Evolutionary conservation across 2,113 vertebrate species (phyloP).

Genomic region (Megaceryle torquata): DNA sequence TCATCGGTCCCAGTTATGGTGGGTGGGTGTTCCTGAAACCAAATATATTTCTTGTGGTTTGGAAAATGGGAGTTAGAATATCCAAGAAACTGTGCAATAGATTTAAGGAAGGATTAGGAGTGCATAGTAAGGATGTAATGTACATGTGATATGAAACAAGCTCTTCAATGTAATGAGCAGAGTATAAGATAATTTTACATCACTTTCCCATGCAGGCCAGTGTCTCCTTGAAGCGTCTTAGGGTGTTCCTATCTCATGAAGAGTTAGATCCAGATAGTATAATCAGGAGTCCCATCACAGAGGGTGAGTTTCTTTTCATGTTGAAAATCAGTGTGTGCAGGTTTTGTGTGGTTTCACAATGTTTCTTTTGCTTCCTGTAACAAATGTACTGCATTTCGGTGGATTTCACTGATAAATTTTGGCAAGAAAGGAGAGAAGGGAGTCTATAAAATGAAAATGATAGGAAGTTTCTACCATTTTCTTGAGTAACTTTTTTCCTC

Average conservation of each 20-base stretch:
- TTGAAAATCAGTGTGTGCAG: neutral
- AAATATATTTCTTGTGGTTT: neutral
- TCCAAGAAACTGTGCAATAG: neutral
- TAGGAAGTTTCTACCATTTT: neutral
- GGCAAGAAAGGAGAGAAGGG: neutral
- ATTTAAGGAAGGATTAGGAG: neutral
- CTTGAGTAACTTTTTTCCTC: neutral
- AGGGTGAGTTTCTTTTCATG: conserved; percentile 56
- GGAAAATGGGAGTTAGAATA: neutral
- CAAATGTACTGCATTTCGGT: neutral
- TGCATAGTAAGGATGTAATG: neutral
- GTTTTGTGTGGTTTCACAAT: neutral
- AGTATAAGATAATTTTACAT: neutral
- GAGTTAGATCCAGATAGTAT: conserved; percentile 89
- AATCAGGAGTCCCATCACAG: conserved; percentile 61
- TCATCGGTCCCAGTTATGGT: accelerated
- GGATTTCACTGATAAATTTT: neutral
- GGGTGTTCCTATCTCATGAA: conserved; percentile 92
- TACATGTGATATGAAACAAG: neutral
- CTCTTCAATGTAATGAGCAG: neutral
- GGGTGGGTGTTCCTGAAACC: neutral
- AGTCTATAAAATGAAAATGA: neutral
- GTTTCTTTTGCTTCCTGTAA: neutral
- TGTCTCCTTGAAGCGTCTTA: conserved; percentile 90
- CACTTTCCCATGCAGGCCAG: conserved; percentile 78